Conservation (phyloP, 2,113 vertebrate genomes). For the Felis chaus region DNA sequence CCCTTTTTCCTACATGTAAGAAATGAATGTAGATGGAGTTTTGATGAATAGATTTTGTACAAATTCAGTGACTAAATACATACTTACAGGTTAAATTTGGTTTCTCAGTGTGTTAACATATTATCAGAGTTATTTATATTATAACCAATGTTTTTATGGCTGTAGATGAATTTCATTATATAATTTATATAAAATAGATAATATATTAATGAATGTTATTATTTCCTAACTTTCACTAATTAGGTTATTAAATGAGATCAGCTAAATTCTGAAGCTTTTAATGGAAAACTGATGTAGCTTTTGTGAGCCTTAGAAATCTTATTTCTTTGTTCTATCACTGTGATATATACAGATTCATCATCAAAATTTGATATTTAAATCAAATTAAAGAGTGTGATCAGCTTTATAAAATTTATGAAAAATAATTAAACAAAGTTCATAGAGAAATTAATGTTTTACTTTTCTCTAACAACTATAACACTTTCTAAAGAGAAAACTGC, state of each 20-base stretch:
- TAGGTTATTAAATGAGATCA: conserved; percentile 70
- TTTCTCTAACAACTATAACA: not conserved
- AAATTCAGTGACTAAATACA: conserved; percentile 53
- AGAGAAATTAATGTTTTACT: not conserved
- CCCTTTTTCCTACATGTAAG: not conserved
- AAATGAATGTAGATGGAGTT: conserved; percentile 14
- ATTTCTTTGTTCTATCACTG: conserved; percentile 48
- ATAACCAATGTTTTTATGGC: not conserved
- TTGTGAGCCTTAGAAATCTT: conserved; percentile 55
- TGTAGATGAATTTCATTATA: conserved; percentile 64
- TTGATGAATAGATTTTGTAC: conserved; percentile 42
- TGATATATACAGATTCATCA: not conserved
- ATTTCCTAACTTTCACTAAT: conserved; percentile 68
- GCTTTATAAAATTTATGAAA: conserved; percentile 7
- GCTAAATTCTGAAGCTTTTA: conserved; percentile 64
- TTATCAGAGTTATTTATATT: conserved; percentile 67
- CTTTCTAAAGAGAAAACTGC: not conserved
- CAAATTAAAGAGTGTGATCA: conserved; percentile 29
- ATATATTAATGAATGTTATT: conserved; percentile 70
- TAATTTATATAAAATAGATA: conserved; percentile 71
- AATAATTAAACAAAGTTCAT: conserved; percentile 11
- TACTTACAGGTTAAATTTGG: conserved; percentile 59
- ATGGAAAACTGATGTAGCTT: conserved; percentile 61
- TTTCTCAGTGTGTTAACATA: conserved; percentile 56
- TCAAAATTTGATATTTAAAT: conserved; percentile 55